Conservation (phyloP, 2,888 invertebrate species). For the Crocallis elinguaria region DNA sequence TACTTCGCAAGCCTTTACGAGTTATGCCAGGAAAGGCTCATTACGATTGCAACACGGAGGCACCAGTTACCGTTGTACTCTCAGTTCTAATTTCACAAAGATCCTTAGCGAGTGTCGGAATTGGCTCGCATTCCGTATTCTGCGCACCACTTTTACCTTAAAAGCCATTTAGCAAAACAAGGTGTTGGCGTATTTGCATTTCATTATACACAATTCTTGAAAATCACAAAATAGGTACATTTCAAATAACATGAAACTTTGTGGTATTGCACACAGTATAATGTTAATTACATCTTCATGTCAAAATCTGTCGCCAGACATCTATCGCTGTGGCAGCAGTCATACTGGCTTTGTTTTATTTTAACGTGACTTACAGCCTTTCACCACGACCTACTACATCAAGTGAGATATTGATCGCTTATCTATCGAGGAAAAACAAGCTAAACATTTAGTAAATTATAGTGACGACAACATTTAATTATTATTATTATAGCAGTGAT, state of each 20-base stretch:
- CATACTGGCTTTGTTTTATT: no score
- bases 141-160: conserved; percentile 22
- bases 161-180: not conserved
- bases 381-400: no score
- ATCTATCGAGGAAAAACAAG: no score
- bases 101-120: conserved; percentile 26
- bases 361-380: no score
- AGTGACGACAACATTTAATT: not conserved
- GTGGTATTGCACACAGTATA: no score
- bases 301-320: no score
- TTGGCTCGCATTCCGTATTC: conserved; percentile 31
- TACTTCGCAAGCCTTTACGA: not conserved
- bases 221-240: not conserved
- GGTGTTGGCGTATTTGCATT: not conserved
- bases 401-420: no score
- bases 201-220: not conserved
- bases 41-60: conserved; percentile 5
- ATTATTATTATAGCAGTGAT: conserved; percentile 3
- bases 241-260: not conserved
- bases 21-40: conserved; percentile 1
- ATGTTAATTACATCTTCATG: no score
- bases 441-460: no score
- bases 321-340: no score
- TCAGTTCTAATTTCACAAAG: conserved; percentile 36
- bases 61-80: conserved; percentile 12